Evolutionary conservation across 92 coral and sea anemone species (phyloP), one percentile per base, ranked within the genome.

Genomic region (Parazoanthus atlanticus): DNA sequence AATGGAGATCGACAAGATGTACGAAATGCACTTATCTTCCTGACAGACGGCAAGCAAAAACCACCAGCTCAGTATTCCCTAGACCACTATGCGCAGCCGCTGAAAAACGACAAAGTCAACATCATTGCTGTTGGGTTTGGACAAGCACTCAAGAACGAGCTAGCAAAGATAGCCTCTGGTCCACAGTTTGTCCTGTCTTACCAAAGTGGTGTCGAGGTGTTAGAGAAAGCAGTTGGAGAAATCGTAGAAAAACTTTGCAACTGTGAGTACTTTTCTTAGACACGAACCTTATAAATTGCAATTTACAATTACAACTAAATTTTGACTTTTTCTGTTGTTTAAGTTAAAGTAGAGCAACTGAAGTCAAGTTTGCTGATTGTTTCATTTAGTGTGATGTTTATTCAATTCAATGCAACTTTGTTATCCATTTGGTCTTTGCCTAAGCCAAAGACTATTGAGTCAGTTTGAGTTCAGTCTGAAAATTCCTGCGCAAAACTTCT

Each of bases 41-140:
- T 82, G 76, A 82, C 86, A 13, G 86, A 82, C 30, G 86, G 86
- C 16, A 29, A 12, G 49, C 86, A 82, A 17, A 66, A 67, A 0
- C 86, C 76, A 58, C 11, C 54, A 38, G 76, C 76, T 10, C 33
- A 25, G 13, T 8, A 26, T 10, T 7, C 75, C 17, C 74, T 82
- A 9, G 86, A 36, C 2, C 4, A 36, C 26, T 67, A 67, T 72
- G 49, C 86, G 5, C 38, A 66, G 36, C 86, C 86, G 17, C 15
- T 82, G 76, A 33, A 23, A 29, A 65, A 82, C 33, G 33, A 25
- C 0, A n/a, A 36, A 2, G 86, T 82, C 4, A 67, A 5, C 13
- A 67, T 82, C 6, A 66, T 82, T 6, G 74, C 86, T n/a, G 86
- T 82, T 33, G 86, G 86, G 19, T 82, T 82, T 82, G 86, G 64